phyloP scores from a whole-genome alignment of 2,113 vertebrate species.

The Australoheros scitulus region DNA sequence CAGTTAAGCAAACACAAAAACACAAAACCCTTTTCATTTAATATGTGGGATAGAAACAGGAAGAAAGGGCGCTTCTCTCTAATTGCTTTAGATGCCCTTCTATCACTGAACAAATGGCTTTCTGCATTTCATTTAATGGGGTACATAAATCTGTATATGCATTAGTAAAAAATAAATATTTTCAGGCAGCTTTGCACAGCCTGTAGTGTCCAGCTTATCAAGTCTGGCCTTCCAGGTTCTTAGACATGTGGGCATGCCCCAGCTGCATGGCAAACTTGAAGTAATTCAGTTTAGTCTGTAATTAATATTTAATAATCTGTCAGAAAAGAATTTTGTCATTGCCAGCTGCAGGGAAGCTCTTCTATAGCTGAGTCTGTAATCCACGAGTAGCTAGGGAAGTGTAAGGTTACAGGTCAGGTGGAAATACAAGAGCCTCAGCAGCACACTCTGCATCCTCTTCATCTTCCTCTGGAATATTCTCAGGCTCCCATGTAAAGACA shows the following conservation, averaged over 20 bases:
- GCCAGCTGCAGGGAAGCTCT: neutral
- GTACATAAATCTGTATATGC: neutral
- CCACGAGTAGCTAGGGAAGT: neutral
- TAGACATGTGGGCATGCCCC: neutral
- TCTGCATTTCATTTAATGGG: neutral
- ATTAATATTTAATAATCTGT: neutral
- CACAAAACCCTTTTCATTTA: slow-evolving; percentile 32
- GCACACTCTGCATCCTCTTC: slow-evolving; percentile 80
- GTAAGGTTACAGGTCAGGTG: slow-evolving; percentile 69
- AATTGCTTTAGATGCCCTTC: slow-evolving; percentile 12
- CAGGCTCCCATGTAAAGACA: slow-evolving; percentile 79
- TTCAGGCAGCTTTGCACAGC: neutral
- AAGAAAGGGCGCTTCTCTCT: slow-evolving; percentile 35
- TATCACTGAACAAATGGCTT: neutral
- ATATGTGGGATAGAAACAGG: slow-evolving; percentile 29
- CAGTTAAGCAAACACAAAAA: slow-evolving; percentile 45
- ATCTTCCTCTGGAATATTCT: slow-evolving; percentile 79
- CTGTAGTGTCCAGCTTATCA: neutral
- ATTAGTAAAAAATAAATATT: slow-evolving; percentile 1
- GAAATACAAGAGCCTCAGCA: slow-evolving; percentile 80
- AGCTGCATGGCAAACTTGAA: slow-evolving; percentile 2
- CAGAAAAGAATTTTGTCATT: neutral
- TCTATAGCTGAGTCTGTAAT: neutral
- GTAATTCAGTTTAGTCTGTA: neutral
- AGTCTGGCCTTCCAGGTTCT: neutral